Evolutionary conservation across 1,140 invertebrate genomes (phyloP), one percentile per base, ranked within the genome.

Genomic region (Brachionus plicatilis): DNA sequence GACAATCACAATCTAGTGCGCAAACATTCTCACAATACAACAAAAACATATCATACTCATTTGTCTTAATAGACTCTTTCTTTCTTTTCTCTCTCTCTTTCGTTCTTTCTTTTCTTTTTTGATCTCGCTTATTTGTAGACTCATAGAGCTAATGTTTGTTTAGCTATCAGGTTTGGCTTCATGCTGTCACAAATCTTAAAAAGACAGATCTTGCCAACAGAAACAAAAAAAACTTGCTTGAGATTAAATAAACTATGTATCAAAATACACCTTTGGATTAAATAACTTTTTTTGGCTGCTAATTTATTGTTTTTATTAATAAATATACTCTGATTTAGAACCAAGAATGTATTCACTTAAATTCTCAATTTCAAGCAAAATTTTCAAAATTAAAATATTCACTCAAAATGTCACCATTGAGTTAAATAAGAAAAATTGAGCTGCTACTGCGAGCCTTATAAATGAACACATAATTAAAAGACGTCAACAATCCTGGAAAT

Each of bases 91-190:
- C 1, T 14, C 11, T 29, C 3, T 65, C 56, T 65, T 17, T 65
- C 56, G 3, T 66, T 24, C 29, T 66, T 66, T 66, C 27, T 14
- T 66, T 66, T 66, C 27, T 70, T 60, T 60, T 60, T 60, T 60
- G 53, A 60, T 60, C 53, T 60, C 53, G 17, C 20, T 60, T 60
- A 60, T 60, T 60, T 60, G 53, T 20, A 60, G 20, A 60, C 41
- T 76, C 72, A 45, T 76, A 33, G 72, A 29, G 72, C 9, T 50
- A 76, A 76, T 76, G 72, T 76, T 76, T 76, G 33, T 76, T 76
- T 76, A 76, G 47, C 9, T 76, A 76, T 76, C 72, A 76, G 27
- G 72, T 76, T 76, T 50, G 20, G 68, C 41, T 17, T 29, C 72
- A 53, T 76, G 33, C 72, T 53, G 72, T 43, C 33, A 12, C 11